phyloP scores from a whole-genome alignment of 2,888 invertebrate species.

The Camponotus fellah region DNA sequence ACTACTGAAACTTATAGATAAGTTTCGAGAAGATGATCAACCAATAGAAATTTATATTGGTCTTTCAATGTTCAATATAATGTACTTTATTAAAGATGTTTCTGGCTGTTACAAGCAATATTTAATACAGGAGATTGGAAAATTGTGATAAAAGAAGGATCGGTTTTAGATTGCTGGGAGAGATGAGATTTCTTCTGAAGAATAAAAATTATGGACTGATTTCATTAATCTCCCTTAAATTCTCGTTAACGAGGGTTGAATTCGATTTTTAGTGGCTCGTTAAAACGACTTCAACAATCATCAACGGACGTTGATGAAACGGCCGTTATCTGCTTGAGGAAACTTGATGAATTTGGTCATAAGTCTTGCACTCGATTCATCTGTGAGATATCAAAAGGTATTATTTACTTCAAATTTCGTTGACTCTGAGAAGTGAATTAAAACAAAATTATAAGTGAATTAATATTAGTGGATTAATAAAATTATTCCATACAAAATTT shows the following conservation, averaged over 20 bases:
- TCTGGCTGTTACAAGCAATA: neutral
- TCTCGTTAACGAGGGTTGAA: constrained; percentile 24
- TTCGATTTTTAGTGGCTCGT: constrained; percentile 35
- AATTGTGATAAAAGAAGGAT: neutral
- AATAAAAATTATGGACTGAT: constrained; percentile 19
- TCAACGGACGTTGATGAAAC: constrained; percentile 37
- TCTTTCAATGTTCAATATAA: neutral
- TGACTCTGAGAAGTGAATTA: neutral
- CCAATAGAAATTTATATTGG: neutral
- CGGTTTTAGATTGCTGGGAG: neutral
- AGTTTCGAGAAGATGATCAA: neutral
- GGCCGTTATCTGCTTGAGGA: constrained; percentile 29
- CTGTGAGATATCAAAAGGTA: constrained; percentile 13
- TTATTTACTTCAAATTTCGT: constrained; percentile 19
- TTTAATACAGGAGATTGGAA: neutral
- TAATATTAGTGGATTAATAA: neutral
- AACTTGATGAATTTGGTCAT: constrained; percentile 26
- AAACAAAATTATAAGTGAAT: no score
- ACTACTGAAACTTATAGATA: constrained; percentile 4
- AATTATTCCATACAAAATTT: neutral
- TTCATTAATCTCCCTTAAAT: constrained; percentile 48
- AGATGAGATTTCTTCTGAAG: neutral
- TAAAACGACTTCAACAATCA: constrained; percentile 33
- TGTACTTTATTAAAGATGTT: neutral
- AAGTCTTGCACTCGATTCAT: constrained; percentile 15